Evolutionary conservation across 2,797 vertebrate species (phyloP).

Genomic region (Carduelis carduelis): DNA sequence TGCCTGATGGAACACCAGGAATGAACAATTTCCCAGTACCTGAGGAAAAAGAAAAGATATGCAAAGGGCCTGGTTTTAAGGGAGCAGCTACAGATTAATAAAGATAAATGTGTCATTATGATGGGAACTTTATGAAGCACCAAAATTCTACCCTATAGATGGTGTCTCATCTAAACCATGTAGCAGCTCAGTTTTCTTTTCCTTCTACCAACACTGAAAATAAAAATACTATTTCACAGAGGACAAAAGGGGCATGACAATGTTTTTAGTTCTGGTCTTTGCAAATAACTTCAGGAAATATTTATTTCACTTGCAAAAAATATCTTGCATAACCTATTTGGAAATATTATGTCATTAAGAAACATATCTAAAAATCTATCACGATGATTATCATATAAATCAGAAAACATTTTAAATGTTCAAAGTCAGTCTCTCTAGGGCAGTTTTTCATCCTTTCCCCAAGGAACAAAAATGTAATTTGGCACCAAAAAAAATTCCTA

Average conservation of each 20-base stretch:
- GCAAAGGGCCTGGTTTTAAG: not conserved
- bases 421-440: not conserved
- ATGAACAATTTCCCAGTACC: slow-evolving; percentile 45
- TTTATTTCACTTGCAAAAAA: not conserved
- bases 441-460: not conserved
- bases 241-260: not conserved
- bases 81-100: not conserved
- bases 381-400: not conserved
- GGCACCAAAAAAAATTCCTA: not conserved
- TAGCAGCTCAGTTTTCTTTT: not conserved
- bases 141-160: not conserved
- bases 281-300: not conserved
- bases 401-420: not conserved
- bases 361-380: not conserved
- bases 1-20: slow-evolving; percentile 46
- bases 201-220: not conserved
- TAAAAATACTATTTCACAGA: not conserved
- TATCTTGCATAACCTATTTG: not conserved
- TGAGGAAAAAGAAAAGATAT: not conserved
- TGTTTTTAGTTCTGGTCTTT: not conserved
- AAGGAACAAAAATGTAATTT: not conserved
- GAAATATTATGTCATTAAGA: not conserved
- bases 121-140: not conserved
- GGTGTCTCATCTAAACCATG: not conserved
- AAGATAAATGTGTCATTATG: not conserved